Base-by-base conservation (phyloP, 2,888 invertebrate species). In the Oscheius onirici region DNA sequence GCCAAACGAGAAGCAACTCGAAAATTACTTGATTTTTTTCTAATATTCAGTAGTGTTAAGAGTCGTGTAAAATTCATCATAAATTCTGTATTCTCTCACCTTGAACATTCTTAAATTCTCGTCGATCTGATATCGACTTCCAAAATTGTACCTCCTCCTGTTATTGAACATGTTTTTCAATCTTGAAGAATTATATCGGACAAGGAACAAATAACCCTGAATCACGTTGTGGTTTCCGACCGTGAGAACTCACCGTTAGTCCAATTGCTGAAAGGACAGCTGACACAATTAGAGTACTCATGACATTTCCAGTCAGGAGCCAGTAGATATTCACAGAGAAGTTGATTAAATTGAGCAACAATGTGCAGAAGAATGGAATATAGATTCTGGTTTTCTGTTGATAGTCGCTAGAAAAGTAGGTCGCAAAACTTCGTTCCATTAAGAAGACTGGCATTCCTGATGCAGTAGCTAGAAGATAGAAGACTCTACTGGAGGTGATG, bases 361-460 rank as follows among this genome's bases (percentile, higher is more conserved):
- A 11, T 2, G 58, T 58, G 41, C 58, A 58, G 17, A 41, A 20
- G 22, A 58, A 58, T 8, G 58, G 40, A 17, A 58, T 58, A 43
- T 58, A 41, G 17, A 58, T 20, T 20, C 58, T n/a, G 11, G 8
- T 41, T 13, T 58, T 58, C 20, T n/a, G 41, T 13, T 58, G 58
- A 41, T 58, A 58, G 20, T 58, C 58, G n/a, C n/a, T 10, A 2
- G 58, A 58, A 20, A 20, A 58, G 20, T 40, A 58, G 13, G 58
- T 58, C 41, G 58, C 58, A 24, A 58, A 58, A 17, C 41, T 41
- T 11, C 58, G 58, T 22, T 58, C 58, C 40, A 58, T 17, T n/a
- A 58, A 41, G 41, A 58, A 58, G 41, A 58, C 58, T 2, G 58
- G 58, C 58, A 58, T 58, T 6, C 58, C 58, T 17, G 58, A 58